These are phyloP conservation scores for Dicentrarchus labrax DNA, from an alignment of 2,113 vertebrate species.

Conservation along the genomic window DNA sequence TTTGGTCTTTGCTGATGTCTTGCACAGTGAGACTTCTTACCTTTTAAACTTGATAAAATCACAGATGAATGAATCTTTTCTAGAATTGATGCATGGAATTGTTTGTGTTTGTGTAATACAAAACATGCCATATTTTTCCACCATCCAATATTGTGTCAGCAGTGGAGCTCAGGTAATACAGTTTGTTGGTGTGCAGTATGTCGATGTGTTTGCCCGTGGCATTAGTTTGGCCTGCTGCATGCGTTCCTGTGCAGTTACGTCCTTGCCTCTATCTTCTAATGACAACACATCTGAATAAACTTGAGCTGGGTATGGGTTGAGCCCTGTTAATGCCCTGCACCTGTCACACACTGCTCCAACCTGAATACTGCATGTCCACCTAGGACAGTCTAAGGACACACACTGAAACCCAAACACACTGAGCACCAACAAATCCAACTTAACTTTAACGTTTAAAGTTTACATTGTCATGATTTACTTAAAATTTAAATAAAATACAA, in stretches of 20 bases:
- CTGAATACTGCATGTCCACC: slow-evolving; percentile 42
- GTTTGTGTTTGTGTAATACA: neutral
- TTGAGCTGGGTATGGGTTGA: slow-evolving; percentile 50
- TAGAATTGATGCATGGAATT: neutral
- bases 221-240: slow-evolving; percentile 39
- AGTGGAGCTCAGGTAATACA: neutral
- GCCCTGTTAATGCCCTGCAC: slow-evolving; percentile 78
- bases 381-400: slow-evolving; percentile 73
- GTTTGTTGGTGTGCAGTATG: slow-evolving; percentile 22
- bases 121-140: no score
- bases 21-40: neutral
- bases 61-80: neutral
- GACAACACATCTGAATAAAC: slow-evolving; percentile 72
- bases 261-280: slow-evolving; percentile 65
- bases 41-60: neutral
- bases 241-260: slow-evolving; percentile 63
- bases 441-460: no score
- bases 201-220: slow-evolving; percentile 24
- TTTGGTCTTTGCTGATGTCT: neutral
- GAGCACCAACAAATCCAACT: neutral
- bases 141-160: neutral
- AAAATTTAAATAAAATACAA: no score
- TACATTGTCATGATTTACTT: no score
- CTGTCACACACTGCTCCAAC: slow-evolving; percentile 69
- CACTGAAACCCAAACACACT: neutral